A percentile compares a stretch with the other conserved stretches of the same genome.
phyloP scores from a whole-genome alignment of 1,140 invertebrate genomes.

The Listronotus bonariensis region DNA sequence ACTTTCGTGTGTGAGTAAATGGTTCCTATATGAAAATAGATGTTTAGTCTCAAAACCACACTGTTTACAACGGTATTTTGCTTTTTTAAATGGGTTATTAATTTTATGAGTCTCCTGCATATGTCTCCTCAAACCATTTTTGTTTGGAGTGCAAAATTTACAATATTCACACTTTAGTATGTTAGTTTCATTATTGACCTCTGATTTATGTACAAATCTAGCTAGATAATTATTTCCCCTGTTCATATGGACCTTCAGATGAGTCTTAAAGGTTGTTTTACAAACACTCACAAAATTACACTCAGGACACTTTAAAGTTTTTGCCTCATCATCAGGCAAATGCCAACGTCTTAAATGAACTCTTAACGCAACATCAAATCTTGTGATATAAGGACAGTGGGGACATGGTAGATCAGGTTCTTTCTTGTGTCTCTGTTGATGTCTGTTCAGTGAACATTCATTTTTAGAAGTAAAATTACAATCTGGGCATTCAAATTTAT shows the following conservation, averaged over 20 bases:
- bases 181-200: no score
- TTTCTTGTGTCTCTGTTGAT: not conserved
- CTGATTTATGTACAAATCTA: no score
- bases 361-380: not conserved
- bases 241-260: not conserved
- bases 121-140: no score
- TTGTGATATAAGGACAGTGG: not conserved
- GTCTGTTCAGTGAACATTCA: not conserved
- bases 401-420: not conserved
- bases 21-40: no score
- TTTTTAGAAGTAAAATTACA: not conserved
- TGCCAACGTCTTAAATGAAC: slow-evolving; percentile 1
- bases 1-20: no score
- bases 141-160: no score
- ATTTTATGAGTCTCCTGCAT: no score
- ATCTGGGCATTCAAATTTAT: not conserved
- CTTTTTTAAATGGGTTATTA: no score
- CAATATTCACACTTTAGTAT: no score
- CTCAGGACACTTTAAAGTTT: not conserved
- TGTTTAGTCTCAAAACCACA: no score
- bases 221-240: not conserved
- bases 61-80: no score
- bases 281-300: slow-evolving; percentile 1
- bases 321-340: not conserved
- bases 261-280: not conserved